phyloP scores from a whole-genome alignment of 2,113 vertebrate genomes.

The Salvelinus alpinus region DNA sequence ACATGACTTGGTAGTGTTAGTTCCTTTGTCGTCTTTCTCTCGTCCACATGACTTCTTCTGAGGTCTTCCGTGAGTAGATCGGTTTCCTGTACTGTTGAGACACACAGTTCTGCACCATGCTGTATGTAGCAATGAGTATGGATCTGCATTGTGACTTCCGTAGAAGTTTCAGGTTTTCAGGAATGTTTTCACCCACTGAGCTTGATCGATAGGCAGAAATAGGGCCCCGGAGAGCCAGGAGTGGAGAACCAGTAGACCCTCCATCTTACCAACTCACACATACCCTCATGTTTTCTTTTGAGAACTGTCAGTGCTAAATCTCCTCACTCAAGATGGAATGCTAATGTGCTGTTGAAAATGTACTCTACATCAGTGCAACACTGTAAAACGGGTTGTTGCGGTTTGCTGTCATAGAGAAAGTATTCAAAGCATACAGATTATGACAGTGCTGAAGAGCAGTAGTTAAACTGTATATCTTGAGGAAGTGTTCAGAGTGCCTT shows the following conservation, averaged over 20 bases:
- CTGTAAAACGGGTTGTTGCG: background rate
- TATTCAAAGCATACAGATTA: slow-evolving; percentile 27
- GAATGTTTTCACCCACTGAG: background rate
- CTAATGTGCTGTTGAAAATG: slow-evolving; percentile 26
- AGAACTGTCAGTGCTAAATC: slow-evolving; percentile 26
- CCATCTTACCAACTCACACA: background rate
- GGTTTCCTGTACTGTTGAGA: no score
- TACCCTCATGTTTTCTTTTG: slow-evolving; percentile 3
- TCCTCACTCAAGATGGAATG: slow-evolving; percentile 23
- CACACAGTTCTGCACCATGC: no score
- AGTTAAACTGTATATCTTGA: slow-evolving; percentile 4
- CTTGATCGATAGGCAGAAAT: background rate
- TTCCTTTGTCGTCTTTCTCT: slow-evolving; percentile 3
- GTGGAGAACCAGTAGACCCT: background rate
- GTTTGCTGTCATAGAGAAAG: background rate
- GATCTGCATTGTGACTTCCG: no score
- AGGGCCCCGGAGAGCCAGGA: background rate
- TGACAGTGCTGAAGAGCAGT: slow-evolving; percentile 36
- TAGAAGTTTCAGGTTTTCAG: no score
- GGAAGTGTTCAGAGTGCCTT: slow-evolving; percentile 2
- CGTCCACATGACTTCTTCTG: no score
- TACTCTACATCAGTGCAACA: background rate
- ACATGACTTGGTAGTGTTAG: background rate
- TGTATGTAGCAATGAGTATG: no score
- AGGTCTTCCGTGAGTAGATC: no score